Percentiles rank a stretch among this genome's conserved stretches.
Conservation (phyloP, 2,797 vertebrate species). For the Ibycter americanus region DNA sequence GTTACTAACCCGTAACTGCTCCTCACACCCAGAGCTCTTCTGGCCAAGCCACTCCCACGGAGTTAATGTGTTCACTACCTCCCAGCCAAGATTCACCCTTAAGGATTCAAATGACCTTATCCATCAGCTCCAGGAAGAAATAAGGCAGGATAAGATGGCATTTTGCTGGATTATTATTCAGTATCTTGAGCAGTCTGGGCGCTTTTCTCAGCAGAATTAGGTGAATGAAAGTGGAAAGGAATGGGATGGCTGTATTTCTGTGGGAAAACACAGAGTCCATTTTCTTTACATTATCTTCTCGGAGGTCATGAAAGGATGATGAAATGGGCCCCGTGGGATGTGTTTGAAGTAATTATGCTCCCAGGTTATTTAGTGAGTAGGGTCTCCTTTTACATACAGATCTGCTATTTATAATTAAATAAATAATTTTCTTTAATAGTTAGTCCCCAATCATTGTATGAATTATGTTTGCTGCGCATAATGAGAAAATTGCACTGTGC, state of each 20-base stretch:
- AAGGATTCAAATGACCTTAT: not conserved
- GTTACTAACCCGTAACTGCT: not conserved
- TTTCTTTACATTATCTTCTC: not conserved
- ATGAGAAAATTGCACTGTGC: conserved; percentile 8
- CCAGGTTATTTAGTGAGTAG: not conserved
- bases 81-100: not conserved
- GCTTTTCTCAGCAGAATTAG: not conserved
- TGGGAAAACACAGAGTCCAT: not conserved
- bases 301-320: not conserved
- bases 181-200: not conserved
- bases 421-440: conserved; percentile 4
- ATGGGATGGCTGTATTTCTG: not conserved
- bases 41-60: not conserved
- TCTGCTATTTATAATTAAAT: not conserved
- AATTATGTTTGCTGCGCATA: not conserved
- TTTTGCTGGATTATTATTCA: not conserved
- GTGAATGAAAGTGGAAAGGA: not conserved
- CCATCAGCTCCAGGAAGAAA: not conserved
- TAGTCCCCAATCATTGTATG: not conserved
- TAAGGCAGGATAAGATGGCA: not conserved
- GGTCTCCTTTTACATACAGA: not conserved
- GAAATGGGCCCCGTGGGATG: not conserved
- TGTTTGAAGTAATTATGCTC: not conserved
- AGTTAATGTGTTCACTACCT: rapidly evolving
- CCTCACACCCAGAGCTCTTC: rapidly evolving